These are phyloP conservation scores for Chlorodrepanis virens DNA, from an alignment of 2,113 vertebrate species.

Conservation along the genomic window DNA sequence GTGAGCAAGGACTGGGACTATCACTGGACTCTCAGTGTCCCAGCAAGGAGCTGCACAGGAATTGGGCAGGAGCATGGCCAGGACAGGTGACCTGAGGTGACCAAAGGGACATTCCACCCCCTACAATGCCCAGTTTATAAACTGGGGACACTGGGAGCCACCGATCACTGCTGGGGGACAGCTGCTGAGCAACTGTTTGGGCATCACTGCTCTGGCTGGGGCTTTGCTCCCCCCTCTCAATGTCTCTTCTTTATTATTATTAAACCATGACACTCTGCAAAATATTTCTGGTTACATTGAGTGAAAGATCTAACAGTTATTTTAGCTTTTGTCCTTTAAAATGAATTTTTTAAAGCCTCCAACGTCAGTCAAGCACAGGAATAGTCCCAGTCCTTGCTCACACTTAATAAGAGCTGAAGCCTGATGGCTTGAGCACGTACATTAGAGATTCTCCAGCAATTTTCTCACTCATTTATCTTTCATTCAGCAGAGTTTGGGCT, in stretches of 20 bases:
- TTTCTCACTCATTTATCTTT: constrained; percentile 40
- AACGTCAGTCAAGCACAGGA: background rate
- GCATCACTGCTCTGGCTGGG: background rate
- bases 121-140: background rate
- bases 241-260: background rate
- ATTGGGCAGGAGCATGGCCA: background rate
- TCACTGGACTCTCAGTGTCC: background rate
- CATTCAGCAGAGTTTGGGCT: background rate
- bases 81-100: background rate
- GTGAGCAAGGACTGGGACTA: no score
- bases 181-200: background rate
- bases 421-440: background rate
- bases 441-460: background rate
- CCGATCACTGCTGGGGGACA: accelerated
- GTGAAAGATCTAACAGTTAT: background rate
- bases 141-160: background rate
- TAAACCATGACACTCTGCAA: background rate
- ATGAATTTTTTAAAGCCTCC: background rate
- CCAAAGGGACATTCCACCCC: background rate
- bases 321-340: background rate
- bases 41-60: background rate
- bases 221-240: background rate
- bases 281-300: background rate
- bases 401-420: background rate
- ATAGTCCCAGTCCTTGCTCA: background rate